Base-by-base conservation (phyloP, 2,888 invertebrate genomes). In the Monoplex corrugatus region DNA sequence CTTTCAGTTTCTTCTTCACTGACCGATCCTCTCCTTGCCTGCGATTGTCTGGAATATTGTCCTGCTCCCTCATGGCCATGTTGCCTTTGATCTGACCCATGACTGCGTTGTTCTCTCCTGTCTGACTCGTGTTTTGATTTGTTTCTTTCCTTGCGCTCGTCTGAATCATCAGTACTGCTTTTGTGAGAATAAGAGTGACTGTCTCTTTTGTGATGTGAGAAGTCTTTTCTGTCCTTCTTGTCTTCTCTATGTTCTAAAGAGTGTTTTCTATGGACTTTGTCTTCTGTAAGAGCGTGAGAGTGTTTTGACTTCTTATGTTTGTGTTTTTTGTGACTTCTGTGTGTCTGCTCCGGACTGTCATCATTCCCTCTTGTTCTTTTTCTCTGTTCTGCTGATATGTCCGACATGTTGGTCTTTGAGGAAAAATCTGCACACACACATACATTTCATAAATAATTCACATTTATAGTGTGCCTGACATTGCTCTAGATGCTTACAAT, bases 261-360 rank as follows among this genome's bases (percentile, higher is more conserved):
- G 63, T 32, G 63, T 32, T 86, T 86, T 0, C n/a, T n/a, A n/a
- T n/a, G n/a, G n/a, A n/a, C n/a, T n/a, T 80, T 80, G 40, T 84
- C 84, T 38, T 84, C 57, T 84, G 19, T 57, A 35, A 35, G 35
- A 23, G 44, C 35, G 35, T 84, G 35, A 50, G 19, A 40, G 63
- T 32, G 63, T 32, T 86, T 86, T 0, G 86, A 86, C n/a, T 86
- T 86, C 32, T 86, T 68, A 19, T n/a, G 85, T 23, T 86, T 86
- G 43, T 86, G 86, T 68, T 86, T 86, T 43, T 86, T 86, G 86
- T 68, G 86, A 43, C 68, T n/a, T 43, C 32, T 86, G 63, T 86
- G 68, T 43, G 35, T 38, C 28, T 50, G 16, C 23, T 84, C 84
- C 19, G 2, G 6, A 32, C 45, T 43, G n/a, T 35, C 45, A 45